Conservation (phyloP, 2,113 vertebrate species). For the Atlantisia rogersi region DNA sequence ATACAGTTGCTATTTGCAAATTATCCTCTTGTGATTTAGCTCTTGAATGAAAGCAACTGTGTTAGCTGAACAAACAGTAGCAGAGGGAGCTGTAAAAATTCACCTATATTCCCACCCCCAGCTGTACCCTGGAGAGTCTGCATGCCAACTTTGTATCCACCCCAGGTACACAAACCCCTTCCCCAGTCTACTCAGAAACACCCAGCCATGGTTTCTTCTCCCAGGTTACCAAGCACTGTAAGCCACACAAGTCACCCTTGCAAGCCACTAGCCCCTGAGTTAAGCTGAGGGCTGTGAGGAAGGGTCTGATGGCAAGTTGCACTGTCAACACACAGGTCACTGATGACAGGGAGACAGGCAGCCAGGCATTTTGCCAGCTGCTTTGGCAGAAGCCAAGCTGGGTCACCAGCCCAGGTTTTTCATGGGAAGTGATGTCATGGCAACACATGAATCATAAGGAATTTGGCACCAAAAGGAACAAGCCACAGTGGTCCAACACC, state of each 20-base stretch:
- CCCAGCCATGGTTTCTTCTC: background rate
- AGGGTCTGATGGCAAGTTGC: background rate
- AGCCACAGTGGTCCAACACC: background rate
- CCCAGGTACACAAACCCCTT: background rate
- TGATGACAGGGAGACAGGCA: background rate
- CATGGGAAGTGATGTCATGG: background rate
- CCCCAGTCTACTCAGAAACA: background rate
- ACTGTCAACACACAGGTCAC: rapidly evolving
- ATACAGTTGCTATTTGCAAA: slow-evolving; percentile 71
- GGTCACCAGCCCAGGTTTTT: background rate
- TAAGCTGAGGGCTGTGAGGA: background rate
- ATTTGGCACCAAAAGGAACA: slow-evolving; percentile 27
- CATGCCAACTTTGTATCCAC: background rate
- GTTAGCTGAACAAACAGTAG: slow-evolving; percentile 62
- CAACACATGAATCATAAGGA: slow-evolving; percentile 31
- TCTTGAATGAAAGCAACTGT: slow-evolving; percentile 37
- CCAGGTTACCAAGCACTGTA: background rate
- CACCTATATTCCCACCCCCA: background rate
- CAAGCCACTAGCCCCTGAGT: background rate
- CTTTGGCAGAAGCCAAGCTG: background rate
- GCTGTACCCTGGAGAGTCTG: rapidly evolving
- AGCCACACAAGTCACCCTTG: rapidly evolving
- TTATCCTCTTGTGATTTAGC: slow-evolving; percentile 53
- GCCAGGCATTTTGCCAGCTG: background rate
- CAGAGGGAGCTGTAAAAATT: background rate